Evolutionary conservation across 92 coral and sea anemone genomes (phyloP).

Genomic region (Muricea muricata): DNA sequence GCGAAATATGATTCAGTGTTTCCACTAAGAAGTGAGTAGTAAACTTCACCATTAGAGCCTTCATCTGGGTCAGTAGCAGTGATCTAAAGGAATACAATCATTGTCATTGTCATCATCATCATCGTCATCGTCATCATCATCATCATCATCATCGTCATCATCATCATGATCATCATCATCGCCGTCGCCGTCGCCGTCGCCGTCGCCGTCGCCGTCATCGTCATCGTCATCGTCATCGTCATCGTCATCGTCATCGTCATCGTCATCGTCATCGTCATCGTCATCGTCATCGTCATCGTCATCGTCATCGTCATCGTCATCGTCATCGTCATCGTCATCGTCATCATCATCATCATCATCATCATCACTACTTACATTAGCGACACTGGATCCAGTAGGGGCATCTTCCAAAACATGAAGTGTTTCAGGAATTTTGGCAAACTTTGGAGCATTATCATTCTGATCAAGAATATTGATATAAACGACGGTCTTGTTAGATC

Average conservation of each 20-base stretch:
- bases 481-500: conserved; percentile 79
- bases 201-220: too few relatives aligned
- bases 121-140: too few relatives aligned
- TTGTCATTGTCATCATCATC: not conserved
- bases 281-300: too few relatives aligned
- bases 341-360: not conserved
- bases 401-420: conserved; percentile 76
- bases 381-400: conserved; percentile 57
- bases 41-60: conserved; percentile 71
- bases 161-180: too few relatives aligned
- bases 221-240: too few relatives aligned
- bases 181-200: too few relatives aligned
- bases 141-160: too few relatives aligned
- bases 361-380: conserved; percentile 61
- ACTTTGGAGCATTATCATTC: conserved; percentile 87
- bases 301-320: too few relatives aligned
- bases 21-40: conserved; percentile 91
- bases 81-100: not conserved
- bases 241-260: too few relatives aligned
- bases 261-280: too few relatives aligned
- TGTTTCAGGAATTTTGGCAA: conserved; percentile 67
- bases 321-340: not conserved
- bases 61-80: conserved; percentile 67
- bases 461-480: conserved; percentile 78
- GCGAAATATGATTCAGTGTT: conserved; percentile 64